These are phyloP conservation scores for Phylloscopus whistleri DNA, from an alignment of 2,113 vertebrate species.

Conservation along the genomic window DNA sequence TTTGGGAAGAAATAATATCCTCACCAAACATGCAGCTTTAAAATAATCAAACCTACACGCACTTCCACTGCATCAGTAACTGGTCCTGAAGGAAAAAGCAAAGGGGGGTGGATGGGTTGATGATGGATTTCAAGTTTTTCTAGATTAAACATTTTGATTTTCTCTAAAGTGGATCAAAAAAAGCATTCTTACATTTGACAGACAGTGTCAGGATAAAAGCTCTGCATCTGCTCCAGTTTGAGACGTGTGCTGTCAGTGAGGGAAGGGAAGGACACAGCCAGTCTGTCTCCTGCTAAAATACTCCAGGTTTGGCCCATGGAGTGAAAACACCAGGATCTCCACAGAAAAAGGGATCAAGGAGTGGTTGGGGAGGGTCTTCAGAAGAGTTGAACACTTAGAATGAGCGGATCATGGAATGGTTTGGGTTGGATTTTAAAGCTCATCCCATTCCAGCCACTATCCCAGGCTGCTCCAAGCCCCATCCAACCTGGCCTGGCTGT, in stretches of 20 bases:
- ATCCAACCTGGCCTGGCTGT: neutral
- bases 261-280: neutral
- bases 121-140: neutral
- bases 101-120: neutral
- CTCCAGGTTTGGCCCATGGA: neutral
- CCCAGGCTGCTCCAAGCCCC: neutral
- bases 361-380: neutral
- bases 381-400: neutral
- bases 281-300: neutral
- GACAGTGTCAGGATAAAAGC: neutral
- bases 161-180: neutral
- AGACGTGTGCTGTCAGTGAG: neutral
- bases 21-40: neutral
- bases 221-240: neutral
- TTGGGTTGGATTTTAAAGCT: neutral
- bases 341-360: neutral
- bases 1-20: neutral
- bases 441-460: neutral
- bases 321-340: neutral
- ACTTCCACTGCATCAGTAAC: neutral
- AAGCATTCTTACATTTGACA: neutral
- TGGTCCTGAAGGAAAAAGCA: neutral
- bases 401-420: too few relatives aligned
- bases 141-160: slow-evolving; percentile 18
- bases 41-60: neutral